These are phyloP conservation scores for Trachurus trachurus DNA, from an alignment of 2,797 vertebrate genomes.

Conservation along the genomic window DNA sequence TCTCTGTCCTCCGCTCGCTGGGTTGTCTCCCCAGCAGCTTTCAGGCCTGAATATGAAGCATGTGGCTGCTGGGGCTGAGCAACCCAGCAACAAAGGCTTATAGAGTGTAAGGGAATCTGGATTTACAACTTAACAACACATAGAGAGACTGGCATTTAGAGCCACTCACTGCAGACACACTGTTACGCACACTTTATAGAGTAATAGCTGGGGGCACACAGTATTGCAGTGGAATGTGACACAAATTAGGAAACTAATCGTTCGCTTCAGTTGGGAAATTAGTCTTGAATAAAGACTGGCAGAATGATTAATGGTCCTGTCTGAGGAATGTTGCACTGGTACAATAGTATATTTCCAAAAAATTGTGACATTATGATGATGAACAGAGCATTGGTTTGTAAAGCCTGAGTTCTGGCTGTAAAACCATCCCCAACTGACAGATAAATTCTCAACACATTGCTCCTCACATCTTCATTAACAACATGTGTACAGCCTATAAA, in stretches of 20 bases:
- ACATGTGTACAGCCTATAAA: not conserved
- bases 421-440: not conserved
- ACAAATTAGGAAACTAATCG: slow-evolving; percentile 29
- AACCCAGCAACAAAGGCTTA: slow-evolving; percentile 20
- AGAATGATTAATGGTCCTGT: slow-evolving; percentile 20
- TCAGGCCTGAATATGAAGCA: slow-evolving; percentile 11
- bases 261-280: slow-evolving; percentile 29
- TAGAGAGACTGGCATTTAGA: not conserved
- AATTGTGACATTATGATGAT: not conserved
- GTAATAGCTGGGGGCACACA: not conserved
- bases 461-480: not conserved
- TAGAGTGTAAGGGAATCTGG: slow-evolving; percentile 11
- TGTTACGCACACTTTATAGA: slow-evolving; percentile 28
- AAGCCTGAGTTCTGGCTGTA: slow-evolving; percentile 8
- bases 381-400: slow-evolving; percentile 12
- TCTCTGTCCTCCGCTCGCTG: not conserved
- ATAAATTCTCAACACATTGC: slow-evolving; percentile 32
- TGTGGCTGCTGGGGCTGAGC: slow-evolving; percentile 17
- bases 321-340: slow-evolving; percentile 30
- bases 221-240: slow-evolving; percentile 1
- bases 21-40: slow-evolving; percentile 31
- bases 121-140: slow-evolving; percentile 28
- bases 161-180: slow-evolving; percentile 1
- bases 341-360: slow-evolving; percentile 11
- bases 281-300: not conserved